Conservation (phyloP, 2,113 vertebrate genomes). For the Acrocephalus kingi region DNA sequence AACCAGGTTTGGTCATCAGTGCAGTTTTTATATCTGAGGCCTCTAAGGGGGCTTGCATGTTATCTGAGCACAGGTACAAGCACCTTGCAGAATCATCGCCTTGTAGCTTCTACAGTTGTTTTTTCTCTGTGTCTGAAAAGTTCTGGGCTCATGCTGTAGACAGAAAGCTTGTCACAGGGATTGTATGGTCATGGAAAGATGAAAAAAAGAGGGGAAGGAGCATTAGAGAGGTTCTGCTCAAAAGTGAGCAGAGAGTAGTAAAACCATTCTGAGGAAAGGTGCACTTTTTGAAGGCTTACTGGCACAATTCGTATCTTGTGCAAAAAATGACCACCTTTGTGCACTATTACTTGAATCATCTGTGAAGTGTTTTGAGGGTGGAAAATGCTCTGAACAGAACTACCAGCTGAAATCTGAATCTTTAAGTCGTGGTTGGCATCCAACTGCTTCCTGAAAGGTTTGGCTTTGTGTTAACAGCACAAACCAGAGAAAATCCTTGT, state of each 20-base stretch:
- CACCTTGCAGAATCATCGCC: background rate
- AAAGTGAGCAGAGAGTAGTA: background rate
- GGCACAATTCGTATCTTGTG: background rate
- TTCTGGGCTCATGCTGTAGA: background rate
- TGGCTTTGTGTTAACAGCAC: background rate
- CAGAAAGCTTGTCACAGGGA: background rate
- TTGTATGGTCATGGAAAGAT: rapidly evolving
- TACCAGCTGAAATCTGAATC: background rate
- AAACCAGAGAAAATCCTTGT: background rate
- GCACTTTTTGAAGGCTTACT: background rate
- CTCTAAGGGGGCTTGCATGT: background rate
- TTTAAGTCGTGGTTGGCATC: background rate
- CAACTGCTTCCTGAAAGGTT: background rate
- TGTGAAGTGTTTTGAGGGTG: background rate
- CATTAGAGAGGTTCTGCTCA: background rate
- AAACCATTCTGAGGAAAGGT: background rate
- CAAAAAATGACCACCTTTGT: background rate
- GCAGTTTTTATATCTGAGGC: background rate
- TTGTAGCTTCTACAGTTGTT: background rate
- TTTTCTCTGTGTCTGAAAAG: background rate
- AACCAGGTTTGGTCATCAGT: background rate
- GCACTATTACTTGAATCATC: background rate
- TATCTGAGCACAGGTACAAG: background rate
- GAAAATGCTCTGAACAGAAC: background rate
- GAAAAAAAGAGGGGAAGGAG: background rate